phyloP scores from a whole-genome alignment of 2,113 vertebrate genomes.

The Campylomormyrus tamandua region DNA sequence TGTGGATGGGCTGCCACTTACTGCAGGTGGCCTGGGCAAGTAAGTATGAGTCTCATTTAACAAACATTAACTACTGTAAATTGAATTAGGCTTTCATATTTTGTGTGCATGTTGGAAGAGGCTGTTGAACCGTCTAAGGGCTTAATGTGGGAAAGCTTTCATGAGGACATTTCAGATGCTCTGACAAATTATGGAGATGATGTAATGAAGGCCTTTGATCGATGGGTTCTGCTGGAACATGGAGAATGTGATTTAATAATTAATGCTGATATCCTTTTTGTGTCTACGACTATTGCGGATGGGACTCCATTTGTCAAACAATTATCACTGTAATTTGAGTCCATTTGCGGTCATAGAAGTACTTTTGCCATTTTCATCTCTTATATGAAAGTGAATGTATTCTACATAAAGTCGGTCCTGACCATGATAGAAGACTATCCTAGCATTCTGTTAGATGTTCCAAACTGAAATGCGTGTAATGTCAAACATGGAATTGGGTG shows the following conservation, averaged over 20 bases:
- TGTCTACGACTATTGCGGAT: background rate
- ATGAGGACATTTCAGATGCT: slow-evolving; percentile 48
- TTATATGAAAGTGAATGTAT: background rate
- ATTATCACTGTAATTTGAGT: background rate
- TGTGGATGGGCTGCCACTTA: background rate
- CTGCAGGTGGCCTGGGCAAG: slow-evolving; percentile 6
- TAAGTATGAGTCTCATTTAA: slow-evolving; percentile 15
- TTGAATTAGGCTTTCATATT: slow-evolving; percentile 24
- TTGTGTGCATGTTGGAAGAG: slow-evolving; percentile 37
- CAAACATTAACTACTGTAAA: slow-evolving; percentile 26
- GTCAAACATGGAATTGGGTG: background rate
- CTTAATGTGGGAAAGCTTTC: slow-evolving; percentile 52
- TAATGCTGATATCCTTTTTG: background rate
- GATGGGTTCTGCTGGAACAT: background rate
- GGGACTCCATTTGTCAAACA: background rate
- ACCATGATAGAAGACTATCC: background rate
- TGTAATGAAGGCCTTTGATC: slow-evolving; percentile 32
- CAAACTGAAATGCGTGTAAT: background rate
- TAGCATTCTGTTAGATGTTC: background rate
- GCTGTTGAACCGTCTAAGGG: slow-evolving; percentile 42
- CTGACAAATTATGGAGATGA: slow-evolving; percentile 35
- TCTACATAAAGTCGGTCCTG: background rate
- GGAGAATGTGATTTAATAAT: slow-evolving; percentile 40
- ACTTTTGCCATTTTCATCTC: background rate
- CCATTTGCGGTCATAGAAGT: background rate